Evolutionary conservation across 1,140 invertebrate genomes (phyloP), one percentile per base, ranked within the genome.

Genomic region (Hylyphantes graminicola): DNA sequence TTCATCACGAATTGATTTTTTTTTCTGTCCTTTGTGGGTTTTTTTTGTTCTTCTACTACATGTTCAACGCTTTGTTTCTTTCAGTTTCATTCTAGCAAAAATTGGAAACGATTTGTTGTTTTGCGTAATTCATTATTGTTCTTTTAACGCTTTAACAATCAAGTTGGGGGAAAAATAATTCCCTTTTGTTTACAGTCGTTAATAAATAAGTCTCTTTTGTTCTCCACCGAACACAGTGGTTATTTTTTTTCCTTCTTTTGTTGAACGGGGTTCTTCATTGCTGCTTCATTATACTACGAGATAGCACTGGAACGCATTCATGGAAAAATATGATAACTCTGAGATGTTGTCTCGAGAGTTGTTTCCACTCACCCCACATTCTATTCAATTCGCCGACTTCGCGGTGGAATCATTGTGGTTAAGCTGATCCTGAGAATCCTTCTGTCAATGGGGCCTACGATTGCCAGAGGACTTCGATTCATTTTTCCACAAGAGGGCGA

Each of bases 131-230:
- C 57, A 70, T 72, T 72, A 72, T 81, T 81, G 67, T 81, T 81
- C 65, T 72, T 72, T 70, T 61, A 70, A 59, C 54, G 67, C 65
- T 61, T 81, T 70, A 57, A 81, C 61, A 72, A 81, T 72, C 35
- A 50, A 72, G 78, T 59, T 72, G 68, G 35, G n/a, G 17, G 50
- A 81, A 72, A 81, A 64, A 72, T 64, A 64, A 77, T 64, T 72
- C 61, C 35, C 54, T 53, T 81, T 81, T 81, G 78, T 81, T 81
- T 81, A 48, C 54, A 81, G 67, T 72, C 54, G 63, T 72, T 81
- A 81, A 81, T 81, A 81, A 81, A 72, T 72, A 57, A 72, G 54
- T n/a, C 35, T 50, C 78, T 72, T 35, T 81, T 81, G 78, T 81
- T 81, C 68, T 78, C 51, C 35, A 53, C 35, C 35, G 35, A 35